Evolutionary conservation across 2,113 vertebrate genomes (phyloP).

Genomic region (Phrynocephalus versicolor): DNA sequence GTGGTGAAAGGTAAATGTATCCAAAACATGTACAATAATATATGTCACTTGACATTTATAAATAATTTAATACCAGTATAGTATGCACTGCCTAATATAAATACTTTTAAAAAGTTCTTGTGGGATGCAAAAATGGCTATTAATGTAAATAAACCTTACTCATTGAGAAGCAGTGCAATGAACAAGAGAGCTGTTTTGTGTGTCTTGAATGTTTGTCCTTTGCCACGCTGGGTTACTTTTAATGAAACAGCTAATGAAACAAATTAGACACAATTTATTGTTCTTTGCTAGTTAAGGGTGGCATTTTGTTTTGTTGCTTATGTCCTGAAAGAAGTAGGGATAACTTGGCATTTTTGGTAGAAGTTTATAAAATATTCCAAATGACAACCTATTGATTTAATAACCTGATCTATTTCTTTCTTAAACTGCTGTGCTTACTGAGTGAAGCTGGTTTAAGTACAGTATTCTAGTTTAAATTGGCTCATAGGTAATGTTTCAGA

Average conservation of each 20-base stretch:
- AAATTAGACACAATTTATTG: not conserved
- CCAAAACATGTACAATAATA: not conserved
- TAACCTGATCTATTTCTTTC: not conserved
- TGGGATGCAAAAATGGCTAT: conserved; percentile 23
- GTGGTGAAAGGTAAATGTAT: not conserved
- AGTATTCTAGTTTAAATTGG: not conserved
- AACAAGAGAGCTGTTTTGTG: conserved; percentile 26
- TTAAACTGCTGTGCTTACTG: not conserved
- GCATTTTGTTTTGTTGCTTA: not conserved
- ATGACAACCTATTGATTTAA: not conserved
- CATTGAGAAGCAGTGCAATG: conserved; percentile 28
- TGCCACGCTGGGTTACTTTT: not conserved
- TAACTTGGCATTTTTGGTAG: not conserved
- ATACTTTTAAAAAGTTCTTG: conserved; percentile 32
- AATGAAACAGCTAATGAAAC: not conserved
- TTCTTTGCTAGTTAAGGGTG: not conserved
- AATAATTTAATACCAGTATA: conserved; percentile 5
- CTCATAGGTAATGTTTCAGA: not conserved
- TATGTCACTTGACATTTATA: conserved; percentile 7
- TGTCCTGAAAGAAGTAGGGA: not conserved
- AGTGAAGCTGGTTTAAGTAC: not conserved
- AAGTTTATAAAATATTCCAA: not conserved
- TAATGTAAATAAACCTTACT: conserved; percentile 20
- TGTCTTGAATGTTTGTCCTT: not conserved
- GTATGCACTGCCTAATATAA: conserved; percentile 21